Conservation (phyloP, 2,113 vertebrate genomes). For the Sterrhoptilus dennistouni region DNA sequence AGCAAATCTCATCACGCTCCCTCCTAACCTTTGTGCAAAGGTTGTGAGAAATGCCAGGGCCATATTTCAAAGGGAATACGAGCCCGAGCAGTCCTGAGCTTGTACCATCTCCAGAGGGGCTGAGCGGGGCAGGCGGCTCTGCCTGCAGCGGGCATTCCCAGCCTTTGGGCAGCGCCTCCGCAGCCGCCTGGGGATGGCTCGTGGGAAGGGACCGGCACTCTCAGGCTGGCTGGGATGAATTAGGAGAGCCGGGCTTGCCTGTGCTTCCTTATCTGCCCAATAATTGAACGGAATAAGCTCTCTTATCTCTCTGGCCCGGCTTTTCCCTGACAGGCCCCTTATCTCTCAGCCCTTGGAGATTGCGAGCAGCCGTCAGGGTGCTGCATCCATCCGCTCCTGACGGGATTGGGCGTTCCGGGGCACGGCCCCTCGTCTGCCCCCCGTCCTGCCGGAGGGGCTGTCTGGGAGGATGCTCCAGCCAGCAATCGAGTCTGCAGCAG, state of each 20-base stretch:
- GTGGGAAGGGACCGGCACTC: not conserved
- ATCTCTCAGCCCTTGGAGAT: constrained; percentile 18
- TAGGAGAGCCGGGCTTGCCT: not conserved
- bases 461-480: not conserved
- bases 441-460: not conserved
- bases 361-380: not conserved
- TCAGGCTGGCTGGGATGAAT: not conserved
- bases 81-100: not conserved
- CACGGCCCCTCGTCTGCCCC: not conserved
- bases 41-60: constrained; percentile 47
- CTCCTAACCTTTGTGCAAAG: constrained; percentile 52
- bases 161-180: accelerated
- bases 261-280: constrained; percentile 34
- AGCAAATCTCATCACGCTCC: constrained; percentile 7
- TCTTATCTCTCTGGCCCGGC: constrained; percentile 30
- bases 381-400: not conserved
- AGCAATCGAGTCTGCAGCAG: not conserved
- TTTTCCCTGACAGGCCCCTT: constrained; percentile 3
- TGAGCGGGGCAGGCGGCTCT: not conserved
- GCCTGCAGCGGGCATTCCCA: not conserved
- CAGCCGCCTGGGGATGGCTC: not conserved
- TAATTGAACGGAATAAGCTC: constrained; percentile 52
- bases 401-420: accelerated
- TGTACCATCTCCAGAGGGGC: not conserved
- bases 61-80: not conserved